Base-by-base conservation (phyloP, 2,797 vertebrate species). In the Rhabdomys pumilio region DNA sequence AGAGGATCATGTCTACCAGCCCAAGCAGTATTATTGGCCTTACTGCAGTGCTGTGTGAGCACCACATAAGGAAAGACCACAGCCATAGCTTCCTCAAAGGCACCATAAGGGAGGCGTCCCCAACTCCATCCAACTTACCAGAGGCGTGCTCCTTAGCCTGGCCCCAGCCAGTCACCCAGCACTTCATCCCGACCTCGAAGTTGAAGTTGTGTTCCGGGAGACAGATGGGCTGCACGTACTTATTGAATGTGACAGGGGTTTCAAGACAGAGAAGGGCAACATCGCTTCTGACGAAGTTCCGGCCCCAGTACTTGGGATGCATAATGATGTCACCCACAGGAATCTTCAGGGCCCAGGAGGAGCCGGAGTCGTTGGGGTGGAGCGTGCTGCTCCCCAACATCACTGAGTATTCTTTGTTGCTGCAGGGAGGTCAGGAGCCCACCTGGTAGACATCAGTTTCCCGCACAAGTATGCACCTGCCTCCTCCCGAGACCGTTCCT, bases 111-210 rank as follows among this genome's bases (percentile, higher is more conserved):
- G 24, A 12, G 26, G 26, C n/a, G 19, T 50, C 41, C 41, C 29
- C 12, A 53, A 19, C 1, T 63, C 63, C 55, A 65, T 9, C 41
- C 31, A 10, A 20, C 96, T 97, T 75, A 97, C 96, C 96, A 31
- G 88, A 92, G 59, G 88, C 92, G 19, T 47, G 85, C 55, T 69
- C 90, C 69, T 41, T 95, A 6, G 22, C 93, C 75, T 97, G 94
- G 69, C 97, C 92, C 98, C 98, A 98, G 94, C 97, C 97, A 0
- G 96, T 97, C 94, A 97, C 94, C 97, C 97, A 97, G 94, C 98
- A 98, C 76, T 95, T 94, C 0, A 88, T 96, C 80, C 96, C 96
- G 8, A 93, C n/a, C 92, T 96, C 84, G 75, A 98, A 84, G 59
- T 53, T 3, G 53, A 94, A 89, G 80, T 9, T 15, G 67, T 95